A percentile compares a stretch with the other conserved stretches of the same genome.
Evolutionary conservation across 1,140 invertebrate genomes (phyloP).

Genomic region (Aphelinus atriplicis): DNA sequence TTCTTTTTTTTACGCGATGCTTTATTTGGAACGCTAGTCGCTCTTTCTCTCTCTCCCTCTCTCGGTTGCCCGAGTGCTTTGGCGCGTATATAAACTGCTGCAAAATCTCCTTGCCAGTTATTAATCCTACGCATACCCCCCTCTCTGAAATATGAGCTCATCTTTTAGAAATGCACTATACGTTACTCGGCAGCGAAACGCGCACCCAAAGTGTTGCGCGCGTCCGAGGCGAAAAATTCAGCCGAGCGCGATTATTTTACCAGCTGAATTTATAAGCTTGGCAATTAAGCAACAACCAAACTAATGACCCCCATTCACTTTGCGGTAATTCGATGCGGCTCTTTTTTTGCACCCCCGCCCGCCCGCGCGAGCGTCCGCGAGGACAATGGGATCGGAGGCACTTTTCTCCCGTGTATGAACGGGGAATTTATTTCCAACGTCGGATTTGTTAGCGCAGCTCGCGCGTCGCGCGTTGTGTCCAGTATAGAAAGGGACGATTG

Average conservation of each 20-base stretch:
- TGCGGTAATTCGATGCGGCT: too few relatives aligned
- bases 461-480: too few relatives aligned
- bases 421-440: too few relatives aligned
- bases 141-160: slow-evolving; percentile 27
- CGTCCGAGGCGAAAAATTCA: slow-evolving; percentile 7
- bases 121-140: slow-evolving; percentile 22
- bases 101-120: slow-evolving; percentile 27
- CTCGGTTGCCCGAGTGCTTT: background rate
- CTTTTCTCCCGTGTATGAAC: too few relatives aligned
- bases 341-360: too few relatives aligned
- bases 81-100: background rate
- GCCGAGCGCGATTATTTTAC: slow-evolving; percentile 11
- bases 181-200: slow-evolving; percentile 4
- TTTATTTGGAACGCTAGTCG: background rate
- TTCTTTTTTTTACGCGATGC: background rate
- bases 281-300: slow-evolving; percentile 11
- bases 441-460: too few relatives aligned
- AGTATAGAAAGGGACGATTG: too few relatives aligned
- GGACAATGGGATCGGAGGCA: background rate
- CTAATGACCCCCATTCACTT: too few relatives aligned
- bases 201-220: background rate
- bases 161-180: slow-evolving; percentile 6
- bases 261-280: slow-evolving; percentile 2
- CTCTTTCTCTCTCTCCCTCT: background rate
- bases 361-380: background rate